These are phyloP conservation scores for Cosmopolites sordidus DNA, from an alignment of 2,888 invertebrate species.

Conservation along the genomic window DNA sequence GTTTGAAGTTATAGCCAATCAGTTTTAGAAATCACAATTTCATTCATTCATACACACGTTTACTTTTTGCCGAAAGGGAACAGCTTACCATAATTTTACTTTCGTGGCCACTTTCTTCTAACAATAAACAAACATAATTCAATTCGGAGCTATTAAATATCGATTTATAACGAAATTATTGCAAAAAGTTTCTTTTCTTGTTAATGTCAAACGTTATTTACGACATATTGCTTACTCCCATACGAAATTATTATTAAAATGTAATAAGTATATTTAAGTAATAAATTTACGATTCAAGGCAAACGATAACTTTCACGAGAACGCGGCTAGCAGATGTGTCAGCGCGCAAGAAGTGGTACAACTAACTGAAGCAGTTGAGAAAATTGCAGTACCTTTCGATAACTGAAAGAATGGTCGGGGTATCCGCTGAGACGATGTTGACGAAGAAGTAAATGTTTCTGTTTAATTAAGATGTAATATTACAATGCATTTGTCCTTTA, in stretches of 20 bases:
- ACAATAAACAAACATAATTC: conserved; percentile 11
- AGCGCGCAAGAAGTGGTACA: conserved; percentile 17
- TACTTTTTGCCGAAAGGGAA: background rate
- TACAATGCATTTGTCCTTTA: too few relatives aligned
- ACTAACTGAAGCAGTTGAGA: conserved; percentile 15
- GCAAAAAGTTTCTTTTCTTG: too few relatives aligned
- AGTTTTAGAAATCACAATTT: too few relatives aligned
- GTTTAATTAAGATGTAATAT: too few relatives aligned
- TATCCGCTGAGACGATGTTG: too few relatives aligned
- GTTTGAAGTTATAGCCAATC: too few relatives aligned
- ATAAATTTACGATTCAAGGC: conserved; percentile 9
- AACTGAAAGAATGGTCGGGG: too few relatives aligned
- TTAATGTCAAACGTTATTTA: too few relatives aligned
- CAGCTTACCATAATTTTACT: conserved; percentile 23
- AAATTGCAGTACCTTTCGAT: conserved; percentile 4
- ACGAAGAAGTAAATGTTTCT: too few relatives aligned
- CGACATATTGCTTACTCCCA: too few relatives aligned
- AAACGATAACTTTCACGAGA: conserved; percentile 18
- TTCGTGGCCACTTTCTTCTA: conserved; percentile 24
- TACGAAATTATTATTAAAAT: background rate
- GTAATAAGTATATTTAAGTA: background rate
- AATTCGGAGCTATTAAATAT: background rate
- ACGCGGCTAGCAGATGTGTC: background rate
- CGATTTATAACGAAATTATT: too few relatives aligned
- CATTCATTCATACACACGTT: too few relatives aligned